Base-by-base conservation (phyloP, 2,888 invertebrate genomes). In the Dicyrtomina minuta region DNA sequence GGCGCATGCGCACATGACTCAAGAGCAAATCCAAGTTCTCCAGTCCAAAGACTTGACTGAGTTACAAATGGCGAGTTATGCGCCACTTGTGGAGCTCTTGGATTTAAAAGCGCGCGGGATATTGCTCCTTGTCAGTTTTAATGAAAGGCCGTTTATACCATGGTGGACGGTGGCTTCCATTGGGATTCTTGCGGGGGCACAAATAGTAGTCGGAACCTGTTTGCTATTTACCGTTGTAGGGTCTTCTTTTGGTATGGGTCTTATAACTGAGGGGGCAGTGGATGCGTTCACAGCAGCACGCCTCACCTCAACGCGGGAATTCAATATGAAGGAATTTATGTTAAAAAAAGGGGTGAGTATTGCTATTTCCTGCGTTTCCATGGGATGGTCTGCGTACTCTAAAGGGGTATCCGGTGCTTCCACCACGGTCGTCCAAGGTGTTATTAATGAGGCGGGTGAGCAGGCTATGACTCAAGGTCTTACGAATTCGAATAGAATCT, bases 281-380 rank as follows among this genome's bases (percentile, higher is more conserved):
- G 73, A 73, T 41, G 2, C 71, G 10, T 13, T 46, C 13, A 43
- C 58, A 33, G 70, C 64, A 1, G 39, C 66, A 10, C 17, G 13
- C n/a, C n/a, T n/a, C n/a, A n/a, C n/a, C n/a, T n/a, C n/a, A n/a
- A n/a, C n/a, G n/a, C n/a, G n/a, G n/a, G 39, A 66, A 41, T 73
- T 73, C 58, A 64, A 58, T 61, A 71, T 71, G 73, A n/a, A 24
- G 12, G 41, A 64, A 27, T 73, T 69, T 20, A 66, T 26, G 1
- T 66, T n/a, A 12, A 66, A 71, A 33, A 73, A 73, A 22, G 69
- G 67, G 17, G 62, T 73, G 10, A 69, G 64, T 62, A 15, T 73
- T 5, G 27, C 51, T 10, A 69, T 73, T 59, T 71, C 71, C 15
- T 64, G 46, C 1, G 62, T 61, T 13, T 60, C 66, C 1, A 66